A percentile compares a stretch with the other conserved stretches of the same genome.
phyloP scores from a whole-genome alignment of 2,888 invertebrate genomes.

The Congeria kusceri region DNA sequence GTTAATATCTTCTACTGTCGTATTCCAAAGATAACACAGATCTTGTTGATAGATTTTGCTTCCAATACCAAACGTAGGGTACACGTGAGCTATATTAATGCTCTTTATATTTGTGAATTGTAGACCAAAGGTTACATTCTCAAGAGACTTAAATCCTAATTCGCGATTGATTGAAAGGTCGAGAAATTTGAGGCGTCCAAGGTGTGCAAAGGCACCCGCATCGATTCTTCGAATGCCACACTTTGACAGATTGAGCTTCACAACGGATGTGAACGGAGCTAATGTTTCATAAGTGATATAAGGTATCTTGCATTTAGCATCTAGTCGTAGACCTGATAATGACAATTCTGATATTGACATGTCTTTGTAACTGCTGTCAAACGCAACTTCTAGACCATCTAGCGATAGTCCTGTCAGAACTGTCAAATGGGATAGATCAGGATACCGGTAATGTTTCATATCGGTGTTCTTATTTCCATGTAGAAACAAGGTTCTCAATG shows the following conservation, averaged over 20 bases:
- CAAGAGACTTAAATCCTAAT: constrained; percentile 31
- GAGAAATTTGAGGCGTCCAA: constrained; percentile 13
- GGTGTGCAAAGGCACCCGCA: constrained; percentile 17
- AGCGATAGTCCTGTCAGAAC: neutral
- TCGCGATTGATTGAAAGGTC: constrained; percentile 40
- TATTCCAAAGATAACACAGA: constrained; percentile 46
- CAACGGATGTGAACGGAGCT: neutral
- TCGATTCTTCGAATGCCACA: constrained; percentile 23
- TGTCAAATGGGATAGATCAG: neutral
- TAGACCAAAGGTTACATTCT: constrained; percentile 45
- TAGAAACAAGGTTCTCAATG: neutral
- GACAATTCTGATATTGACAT: neutral
- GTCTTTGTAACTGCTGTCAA: neutral
- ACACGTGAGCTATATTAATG: constrained; percentile 32
- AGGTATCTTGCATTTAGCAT: constrained; percentile 4
- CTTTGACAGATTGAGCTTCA: constrained; percentile 17
- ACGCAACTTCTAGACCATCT: neutral
- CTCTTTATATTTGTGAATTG: constrained; percentile 39
- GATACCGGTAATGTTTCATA: neutral
- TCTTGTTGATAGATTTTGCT: constrained; percentile 27
- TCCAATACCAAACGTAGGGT: constrained; percentile 39
- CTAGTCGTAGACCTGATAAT: neutral
- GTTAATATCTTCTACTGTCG: constrained; percentile 30
- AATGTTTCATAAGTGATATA: constrained; percentile 22
- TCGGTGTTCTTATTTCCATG: too few relatives aligned